phyloP scores from a whole-genome alignment of 2,888 invertebrate genomes.

The Caenorhabditis sulstoni region DNA sequence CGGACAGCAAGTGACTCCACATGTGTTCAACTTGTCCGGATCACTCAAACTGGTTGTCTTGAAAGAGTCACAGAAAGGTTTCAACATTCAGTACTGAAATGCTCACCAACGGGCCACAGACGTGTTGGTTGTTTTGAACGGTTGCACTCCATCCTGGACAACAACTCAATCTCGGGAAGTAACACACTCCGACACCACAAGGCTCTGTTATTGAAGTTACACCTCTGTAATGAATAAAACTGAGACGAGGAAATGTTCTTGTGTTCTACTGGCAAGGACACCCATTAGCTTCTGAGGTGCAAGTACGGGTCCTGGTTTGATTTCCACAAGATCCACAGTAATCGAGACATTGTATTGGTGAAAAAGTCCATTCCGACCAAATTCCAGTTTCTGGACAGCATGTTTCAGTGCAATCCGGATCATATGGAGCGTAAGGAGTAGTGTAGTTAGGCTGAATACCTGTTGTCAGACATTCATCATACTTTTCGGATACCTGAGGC shows the following conservation, averaged over 20 bases:
- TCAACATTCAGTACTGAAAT: no score
- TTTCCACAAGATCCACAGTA: constrained; percentile 71
- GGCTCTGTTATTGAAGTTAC: constrained; percentile 35
- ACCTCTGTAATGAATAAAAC: constrained; percentile 49
- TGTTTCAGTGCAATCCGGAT: constrained; percentile 31
- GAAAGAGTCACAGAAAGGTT: no score
- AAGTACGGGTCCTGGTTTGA: constrained; percentile 58
- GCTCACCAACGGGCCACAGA: constrained; percentile 52
- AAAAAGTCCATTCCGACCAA: constrained; percentile 67
- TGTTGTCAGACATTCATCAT: no score
- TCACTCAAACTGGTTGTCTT: constrained; percentile 19
- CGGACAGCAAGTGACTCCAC: constrained; percentile 59
- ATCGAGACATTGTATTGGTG: constrained; percentile 47
- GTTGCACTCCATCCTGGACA: constrained; percentile 57
- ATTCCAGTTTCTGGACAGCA: constrained; percentile 62
- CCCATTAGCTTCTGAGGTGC: constrained; percentile 63
- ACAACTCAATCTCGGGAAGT: constrained; percentile 65
- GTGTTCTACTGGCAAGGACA: constrained; percentile 67
- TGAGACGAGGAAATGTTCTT: background rate
- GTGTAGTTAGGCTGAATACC: constrained; percentile 55
- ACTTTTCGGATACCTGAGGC: constrained; percentile 44
- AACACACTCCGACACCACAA: constrained; percentile 61
- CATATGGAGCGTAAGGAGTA: constrained; percentile 42
- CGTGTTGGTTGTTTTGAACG: constrained; percentile 27
- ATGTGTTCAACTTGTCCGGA: constrained; percentile 54